These are phyloP conservation scores for Netelia fuscicornis DNA, from an alignment of 2,888 invertebrate genomes.

Conservation along the genomic window DNA sequence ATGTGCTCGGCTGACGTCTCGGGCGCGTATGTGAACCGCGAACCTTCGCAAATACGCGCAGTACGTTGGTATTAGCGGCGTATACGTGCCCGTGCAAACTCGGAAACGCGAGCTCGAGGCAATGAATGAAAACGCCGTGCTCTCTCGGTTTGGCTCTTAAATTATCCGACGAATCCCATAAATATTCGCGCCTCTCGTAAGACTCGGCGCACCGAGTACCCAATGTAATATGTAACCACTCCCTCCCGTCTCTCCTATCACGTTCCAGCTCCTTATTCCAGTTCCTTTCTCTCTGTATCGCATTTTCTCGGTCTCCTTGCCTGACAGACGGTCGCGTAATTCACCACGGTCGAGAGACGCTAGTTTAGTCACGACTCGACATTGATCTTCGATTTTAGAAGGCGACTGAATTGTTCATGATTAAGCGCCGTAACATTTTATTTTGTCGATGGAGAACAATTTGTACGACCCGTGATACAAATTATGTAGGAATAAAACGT, in stretches of 20 bases:
- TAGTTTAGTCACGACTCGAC: constrained; percentile 3
- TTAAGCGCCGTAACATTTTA: constrained; percentile 17
- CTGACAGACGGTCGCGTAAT: constrained; percentile 20
- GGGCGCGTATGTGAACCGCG: constrained; percentile 10
- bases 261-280: constrained; percentile 33
- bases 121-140: constrained; percentile 42
- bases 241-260: constrained; percentile 5
- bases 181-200: constrained; percentile 45
- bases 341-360: constrained; percentile 5
- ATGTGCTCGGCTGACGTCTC: constrained; percentile 27
- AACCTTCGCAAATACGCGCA: not conserved
- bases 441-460: not conserved
- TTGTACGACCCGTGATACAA: too few species aligned
- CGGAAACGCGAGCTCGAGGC: not conserved
- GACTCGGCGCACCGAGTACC: constrained; percentile 34
- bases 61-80: not conserved
- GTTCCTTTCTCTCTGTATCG: not conserved
- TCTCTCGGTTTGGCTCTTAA: constrained; percentile 24
- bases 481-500: too few species aligned
- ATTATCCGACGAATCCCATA: constrained; percentile 58
- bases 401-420: not conserved
- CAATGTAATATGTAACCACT: constrained; percentile 53
- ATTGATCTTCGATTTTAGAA: constrained; percentile 36
- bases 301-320: not conserved
- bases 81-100: constrained; percentile 10